A percentile compares a stretch with the other conserved stretches of the same genome.
These are phyloP conservation scores for Erannis defoliaria DNA, from an alignment of 2,888 invertebrate genomes.

Conservation along the genomic window DNA sequence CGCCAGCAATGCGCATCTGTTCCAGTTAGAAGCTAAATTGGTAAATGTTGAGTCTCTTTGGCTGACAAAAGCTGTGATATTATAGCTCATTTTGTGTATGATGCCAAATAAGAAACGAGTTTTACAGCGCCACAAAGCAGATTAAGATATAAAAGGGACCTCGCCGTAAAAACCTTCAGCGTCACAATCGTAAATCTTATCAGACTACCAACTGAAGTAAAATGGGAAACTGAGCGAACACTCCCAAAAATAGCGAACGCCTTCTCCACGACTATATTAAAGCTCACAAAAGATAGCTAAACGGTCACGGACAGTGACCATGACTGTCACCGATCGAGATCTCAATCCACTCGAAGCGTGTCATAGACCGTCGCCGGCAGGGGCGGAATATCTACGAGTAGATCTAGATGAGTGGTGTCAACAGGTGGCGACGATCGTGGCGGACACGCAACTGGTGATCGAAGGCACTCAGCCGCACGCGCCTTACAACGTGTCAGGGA, in stretches of 20 bases:
- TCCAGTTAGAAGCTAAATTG: background rate
- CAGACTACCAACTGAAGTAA: conserved; percentile 22
- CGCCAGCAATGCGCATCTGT: background rate
- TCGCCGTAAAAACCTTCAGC: conserved; percentile 22
- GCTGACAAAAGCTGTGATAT: conserved; percentile 2
- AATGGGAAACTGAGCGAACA: conserved; percentile 14
- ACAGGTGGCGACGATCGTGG: conserved; percentile 96
- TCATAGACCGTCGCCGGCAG: conserved; percentile 2
- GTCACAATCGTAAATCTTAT: conserved; percentile 33
- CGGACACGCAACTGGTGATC: conserved; percentile 95
- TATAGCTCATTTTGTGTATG: conserved; percentile 13
- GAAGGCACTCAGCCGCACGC: conserved; percentile 99
- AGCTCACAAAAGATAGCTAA: conserved; percentile 7
- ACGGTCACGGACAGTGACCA: conserved; percentile 13
- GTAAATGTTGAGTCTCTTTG: background rate
- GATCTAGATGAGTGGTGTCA: conserved; percentile 22
- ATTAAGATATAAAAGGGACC: conserved; percentile 30
- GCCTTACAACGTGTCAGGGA: conserved; percentile 97
- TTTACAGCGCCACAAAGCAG: conserved; percentile 30
- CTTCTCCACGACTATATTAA: conserved; percentile 4
- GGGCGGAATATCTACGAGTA: conserved; percentile 18
- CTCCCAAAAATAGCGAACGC: conserved; percentile 5
- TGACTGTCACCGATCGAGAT: conserved; percentile 25
- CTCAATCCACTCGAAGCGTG: conserved; percentile 18
- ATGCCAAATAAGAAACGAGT: conserved; percentile 23